Evolutionary conservation across 1,140 invertebrate species (phyloP).

Genomic region (Drosophila subobscura): DNA sequence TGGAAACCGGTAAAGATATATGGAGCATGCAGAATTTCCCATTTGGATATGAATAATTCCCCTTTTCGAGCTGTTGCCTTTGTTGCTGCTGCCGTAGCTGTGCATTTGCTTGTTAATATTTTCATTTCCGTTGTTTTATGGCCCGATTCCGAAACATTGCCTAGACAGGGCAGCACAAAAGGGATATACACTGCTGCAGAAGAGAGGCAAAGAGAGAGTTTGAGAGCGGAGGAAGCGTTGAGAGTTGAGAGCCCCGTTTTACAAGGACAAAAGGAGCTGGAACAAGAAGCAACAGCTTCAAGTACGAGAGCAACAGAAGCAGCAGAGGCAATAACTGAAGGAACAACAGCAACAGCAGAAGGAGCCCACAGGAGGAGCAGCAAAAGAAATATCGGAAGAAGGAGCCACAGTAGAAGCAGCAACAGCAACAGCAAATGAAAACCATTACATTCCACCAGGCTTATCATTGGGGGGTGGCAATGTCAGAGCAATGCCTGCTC

Average conservation of each 20-base stretch:
- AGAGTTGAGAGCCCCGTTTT: conserved; percentile 67
- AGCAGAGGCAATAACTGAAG: too few species aligned
- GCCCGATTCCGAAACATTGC: conserved; percentile 64
- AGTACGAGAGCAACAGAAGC: conserved; percentile 62
- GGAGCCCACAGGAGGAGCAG: too few species aligned
- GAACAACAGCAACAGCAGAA: too few species aligned
- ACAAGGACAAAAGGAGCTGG: conserved; percentile 50
- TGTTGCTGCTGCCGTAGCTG: conserved; percentile 44
- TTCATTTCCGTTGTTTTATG: conserved; percentile 83
- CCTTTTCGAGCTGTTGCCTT: conserved; percentile 15
- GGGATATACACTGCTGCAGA: neutral
- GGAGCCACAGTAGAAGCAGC: too few species aligned
- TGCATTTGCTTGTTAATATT: conserved; percentile 83
- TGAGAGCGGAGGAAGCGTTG: conserved; percentile 6
- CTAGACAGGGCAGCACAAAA: conserved; percentile 45
- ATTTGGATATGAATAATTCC: conserved; percentile 81
- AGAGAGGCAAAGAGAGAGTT: neutral
- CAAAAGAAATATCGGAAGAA: too few species aligned
- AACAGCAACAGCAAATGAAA: neutral
- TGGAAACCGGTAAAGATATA: conserved; percentile 62
- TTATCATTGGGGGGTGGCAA: conserved; percentile 51
- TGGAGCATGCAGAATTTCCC: conserved; percentile 71
- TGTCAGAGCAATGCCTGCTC: conserved; percentile 53
- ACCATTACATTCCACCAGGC: conserved; percentile 55
- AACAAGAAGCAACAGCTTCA: conserved; percentile 71